Percentiles rank a stretch among this genome's conserved stretches.
These are phyloP conservation scores for Macropus fuliginosus DNA, from an alignment of 2,797 vertebrate genomes.

Conservation along the genomic window DNA sequence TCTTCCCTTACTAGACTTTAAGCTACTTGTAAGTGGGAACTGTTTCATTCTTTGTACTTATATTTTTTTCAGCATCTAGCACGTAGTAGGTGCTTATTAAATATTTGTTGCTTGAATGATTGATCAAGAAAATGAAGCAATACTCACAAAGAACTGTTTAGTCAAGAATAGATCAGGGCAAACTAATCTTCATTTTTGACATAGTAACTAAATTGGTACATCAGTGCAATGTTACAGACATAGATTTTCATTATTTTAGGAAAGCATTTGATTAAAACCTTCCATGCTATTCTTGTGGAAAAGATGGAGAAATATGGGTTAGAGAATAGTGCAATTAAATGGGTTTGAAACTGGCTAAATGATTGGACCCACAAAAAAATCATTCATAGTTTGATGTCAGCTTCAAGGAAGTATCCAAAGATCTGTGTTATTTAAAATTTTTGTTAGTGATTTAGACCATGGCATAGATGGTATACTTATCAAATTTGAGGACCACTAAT, in stretches of 20 bases:
- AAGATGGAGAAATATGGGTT: background rate
- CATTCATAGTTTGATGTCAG: background rate
- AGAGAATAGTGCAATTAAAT: background rate
- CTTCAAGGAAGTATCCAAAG: background rate
- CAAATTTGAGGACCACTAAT: background rate
- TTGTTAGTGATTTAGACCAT: background rate
- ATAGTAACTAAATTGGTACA: background rate
- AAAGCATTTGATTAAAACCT: background rate
- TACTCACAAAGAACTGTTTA: background rate
- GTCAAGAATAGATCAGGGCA: background rate
- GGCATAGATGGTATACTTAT: background rate
- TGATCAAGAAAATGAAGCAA: background rate
- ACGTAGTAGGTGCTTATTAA: background rate
- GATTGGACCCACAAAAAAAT: background rate
- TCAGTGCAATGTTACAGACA: background rate
- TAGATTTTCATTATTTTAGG: background rate
- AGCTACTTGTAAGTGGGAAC: background rate
- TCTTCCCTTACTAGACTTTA: background rate
- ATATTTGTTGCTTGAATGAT: background rate
- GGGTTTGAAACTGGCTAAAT: background rate
- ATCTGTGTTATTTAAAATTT: background rate
- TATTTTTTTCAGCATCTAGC: background rate
- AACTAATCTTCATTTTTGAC: background rate
- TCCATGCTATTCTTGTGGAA: background rate
- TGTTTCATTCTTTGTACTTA: background rate